Percentiles rank a stretch among this genome's conserved stretches.
These are phyloP conservation scores for Pseudomyrmex concolor DNA, from an alignment of 1,140 invertebrate genomes.

Conservation along the genomic window DNA sequence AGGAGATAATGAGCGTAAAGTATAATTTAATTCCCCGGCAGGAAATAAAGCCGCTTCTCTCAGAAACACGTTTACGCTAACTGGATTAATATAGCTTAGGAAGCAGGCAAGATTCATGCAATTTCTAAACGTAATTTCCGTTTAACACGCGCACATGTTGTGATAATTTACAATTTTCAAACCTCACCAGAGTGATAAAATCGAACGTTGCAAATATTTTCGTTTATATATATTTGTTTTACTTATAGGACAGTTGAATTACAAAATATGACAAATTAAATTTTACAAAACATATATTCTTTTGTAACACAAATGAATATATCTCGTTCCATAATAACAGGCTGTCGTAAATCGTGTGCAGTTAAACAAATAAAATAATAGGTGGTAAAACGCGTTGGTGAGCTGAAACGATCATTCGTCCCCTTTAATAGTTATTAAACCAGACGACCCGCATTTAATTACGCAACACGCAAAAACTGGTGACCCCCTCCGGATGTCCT, in stretches of 20 bases:
- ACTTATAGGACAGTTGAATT: too few species aligned
- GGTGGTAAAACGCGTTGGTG: neutral
- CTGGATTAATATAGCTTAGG: neutral
- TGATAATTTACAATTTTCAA: neutral
- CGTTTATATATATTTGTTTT: too few species aligned
- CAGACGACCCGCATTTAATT: conserved; percentile 62
- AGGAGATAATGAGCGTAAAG: conserved; percentile 39
- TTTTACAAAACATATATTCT: too few species aligned
- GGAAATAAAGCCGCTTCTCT: neutral
- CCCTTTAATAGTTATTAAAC: conserved; percentile 33
- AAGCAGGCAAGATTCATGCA: conserved; percentile 3
- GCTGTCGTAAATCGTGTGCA: conserved; percentile 14
- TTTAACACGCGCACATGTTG: neutral
- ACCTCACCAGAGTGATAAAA: conserved; percentile 4
- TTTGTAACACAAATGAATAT: neutral
- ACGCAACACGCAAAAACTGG: conserved; percentile 59
- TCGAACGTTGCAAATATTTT: neutral
- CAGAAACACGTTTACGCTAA: neutral
- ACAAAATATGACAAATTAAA: too few species aligned
- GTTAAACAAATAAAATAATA: neutral
- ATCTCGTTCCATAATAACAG: neutral
- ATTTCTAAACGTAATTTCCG: neutral
- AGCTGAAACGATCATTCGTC: conserved; percentile 23
- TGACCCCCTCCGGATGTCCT: conserved; percentile 57
- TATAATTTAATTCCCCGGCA: conserved; percentile 59